Evolutionary conservation across 2,113 vertebrate genomes (phyloP).

Genomic region (Aepyceros melampus): DNA sequence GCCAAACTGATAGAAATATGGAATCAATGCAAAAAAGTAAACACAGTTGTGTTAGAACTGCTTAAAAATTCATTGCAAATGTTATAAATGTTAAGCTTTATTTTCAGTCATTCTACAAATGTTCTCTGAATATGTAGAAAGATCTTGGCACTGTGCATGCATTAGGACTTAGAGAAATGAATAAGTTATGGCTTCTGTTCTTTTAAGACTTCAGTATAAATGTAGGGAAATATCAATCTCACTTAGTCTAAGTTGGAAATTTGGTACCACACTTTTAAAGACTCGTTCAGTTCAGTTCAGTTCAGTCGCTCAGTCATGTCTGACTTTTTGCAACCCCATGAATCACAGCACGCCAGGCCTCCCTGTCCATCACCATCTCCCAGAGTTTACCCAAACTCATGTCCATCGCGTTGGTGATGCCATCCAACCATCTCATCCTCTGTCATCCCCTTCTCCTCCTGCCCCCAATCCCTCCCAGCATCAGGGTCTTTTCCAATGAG

Average conservation of each 20-base stretch:
- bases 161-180: not conserved
- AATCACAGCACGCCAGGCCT: too few relatives aligned
- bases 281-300: not conserved
- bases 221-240: not conserved
- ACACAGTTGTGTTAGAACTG: not conserved
- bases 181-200: not conserved
- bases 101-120: not conserved
- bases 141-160: not conserved
- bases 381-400: rapidly evolving
- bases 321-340: too few relatives aligned
- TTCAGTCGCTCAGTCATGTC: too few relatives aligned
- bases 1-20: not conserved
- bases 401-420: too few relatives aligned
- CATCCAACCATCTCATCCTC: too few relatives aligned
- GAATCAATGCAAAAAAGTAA: not conserved
- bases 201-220: not conserved
- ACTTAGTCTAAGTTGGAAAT: not conserved
- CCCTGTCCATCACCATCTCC: too few relatives aligned
- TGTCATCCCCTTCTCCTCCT: too few relatives aligned
- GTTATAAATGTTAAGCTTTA: not conserved
- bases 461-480: too few relatives aligned
- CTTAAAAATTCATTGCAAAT: not conserved
- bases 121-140: not conserved
- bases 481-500: too few relatives aligned
- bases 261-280: not conserved